phyloP scores from a whole-genome alignment of 2,113 vertebrate species.

The Gallinago paraguaiae region DNA sequence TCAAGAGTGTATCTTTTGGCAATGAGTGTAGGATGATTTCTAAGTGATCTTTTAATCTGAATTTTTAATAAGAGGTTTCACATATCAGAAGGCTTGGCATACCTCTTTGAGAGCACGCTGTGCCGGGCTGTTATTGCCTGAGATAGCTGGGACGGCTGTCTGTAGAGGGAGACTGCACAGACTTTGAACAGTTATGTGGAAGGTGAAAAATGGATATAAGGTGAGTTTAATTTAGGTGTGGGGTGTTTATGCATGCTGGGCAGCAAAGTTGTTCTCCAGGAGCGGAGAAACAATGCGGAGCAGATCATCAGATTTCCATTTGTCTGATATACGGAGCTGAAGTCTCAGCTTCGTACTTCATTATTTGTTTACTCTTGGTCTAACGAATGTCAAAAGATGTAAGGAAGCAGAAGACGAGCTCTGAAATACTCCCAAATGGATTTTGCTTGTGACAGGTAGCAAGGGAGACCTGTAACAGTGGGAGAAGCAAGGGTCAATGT shows the following conservation, averaged over 20 bases:
- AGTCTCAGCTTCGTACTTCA: neutral
- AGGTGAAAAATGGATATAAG: neutral
- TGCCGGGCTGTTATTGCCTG: neutral
- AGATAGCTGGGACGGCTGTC: neutral
- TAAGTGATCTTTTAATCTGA: neutral
- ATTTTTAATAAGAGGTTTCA: neutral
- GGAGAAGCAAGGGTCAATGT: neutral
- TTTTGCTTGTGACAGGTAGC: neutral
- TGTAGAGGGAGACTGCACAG: neutral
- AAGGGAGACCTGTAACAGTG: neutral
- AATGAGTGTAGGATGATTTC: neutral
- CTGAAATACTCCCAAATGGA: neutral
- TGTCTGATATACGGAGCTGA: neutral
- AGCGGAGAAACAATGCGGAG: neutral
- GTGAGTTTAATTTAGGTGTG: neutral
- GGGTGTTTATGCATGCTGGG: neutral
- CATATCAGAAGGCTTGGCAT: neutral
- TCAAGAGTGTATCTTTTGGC: neutral
- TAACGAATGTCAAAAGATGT: neutral
- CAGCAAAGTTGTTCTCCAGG: neutral
- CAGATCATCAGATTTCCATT: neutral
- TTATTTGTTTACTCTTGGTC: neutral
- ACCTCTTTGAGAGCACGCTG: neutral
- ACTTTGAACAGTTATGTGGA: neutral
- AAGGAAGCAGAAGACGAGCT: neutral